phyloP scores from a whole-genome alignment of 1,140 invertebrate genomes.

The Drosophila nigromelanica region DNA sequence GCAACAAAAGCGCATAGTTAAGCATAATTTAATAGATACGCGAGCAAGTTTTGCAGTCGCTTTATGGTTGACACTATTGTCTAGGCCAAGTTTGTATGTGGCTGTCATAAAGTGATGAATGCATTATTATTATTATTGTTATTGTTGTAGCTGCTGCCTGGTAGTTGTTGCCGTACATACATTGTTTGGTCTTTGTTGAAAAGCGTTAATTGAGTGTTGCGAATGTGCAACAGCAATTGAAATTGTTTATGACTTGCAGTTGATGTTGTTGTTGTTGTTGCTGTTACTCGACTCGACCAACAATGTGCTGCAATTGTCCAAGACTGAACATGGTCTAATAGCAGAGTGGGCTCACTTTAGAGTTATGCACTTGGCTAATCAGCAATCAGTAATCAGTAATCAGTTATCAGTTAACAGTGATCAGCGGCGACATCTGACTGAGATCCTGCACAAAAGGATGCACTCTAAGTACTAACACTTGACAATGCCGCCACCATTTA shows the following conservation, averaged over 20 bases:
- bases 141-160: slow-evolving; percentile 39
- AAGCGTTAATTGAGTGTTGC: slow-evolving; percentile 82
- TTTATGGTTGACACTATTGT: slow-evolving; percentile 82
- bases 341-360: slow-evolving; percentile 24
- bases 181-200: slow-evolving; percentile 72
- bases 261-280: slow-evolving; percentile 33
- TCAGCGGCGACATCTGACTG: slow-evolving; percentile 63
- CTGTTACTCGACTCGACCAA: slow-evolving; percentile 14
- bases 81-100: slow-evolving; percentile 77
- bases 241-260: slow-evolving; percentile 83
- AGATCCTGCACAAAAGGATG: slow-evolving; percentile 71
- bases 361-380: slow-evolving; percentile 63
- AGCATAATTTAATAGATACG: slow-evolving; percentile 82
- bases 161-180: slow-evolving; percentile 37
- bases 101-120: slow-evolving; percentile 79
- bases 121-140: slow-evolving; percentile 78
- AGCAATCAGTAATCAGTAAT: slow-evolving; percentile 57
- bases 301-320: slow-evolving; percentile 69
- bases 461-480: slow-evolving; percentile 42
- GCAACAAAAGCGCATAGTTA: slow-evolving; percentile 78
- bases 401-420: slow-evolving; percentile 57
- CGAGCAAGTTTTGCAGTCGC: slow-evolving; percentile 59
- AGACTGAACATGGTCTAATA: slow-evolving; percentile 44
- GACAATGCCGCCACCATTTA: slow-evolving; percentile 35
- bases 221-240: slow-evolving; percentile 81